These are phyloP conservation scores for Oplegnathus fasciatus DNA, from an alignment of 2,113 vertebrate species.

Conservation along the genomic window DNA sequence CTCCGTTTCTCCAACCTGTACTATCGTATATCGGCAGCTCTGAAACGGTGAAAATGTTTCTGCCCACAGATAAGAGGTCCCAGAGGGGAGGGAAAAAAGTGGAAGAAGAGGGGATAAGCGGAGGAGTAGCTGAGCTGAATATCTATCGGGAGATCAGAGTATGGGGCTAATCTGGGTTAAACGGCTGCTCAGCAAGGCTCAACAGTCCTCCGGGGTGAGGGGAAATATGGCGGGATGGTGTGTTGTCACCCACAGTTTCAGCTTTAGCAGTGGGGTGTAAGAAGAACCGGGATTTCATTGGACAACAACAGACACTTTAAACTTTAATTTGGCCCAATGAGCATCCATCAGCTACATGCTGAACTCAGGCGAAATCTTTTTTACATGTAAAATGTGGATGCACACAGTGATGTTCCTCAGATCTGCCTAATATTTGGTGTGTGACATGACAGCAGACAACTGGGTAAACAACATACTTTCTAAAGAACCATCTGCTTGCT, in stretches of 20 bases:
- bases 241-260: constrained; percentile 34
- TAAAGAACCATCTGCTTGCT: background rate
- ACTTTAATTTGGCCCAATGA: background rate
- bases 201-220: constrained; percentile 42
- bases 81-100: constrained; percentile 34
- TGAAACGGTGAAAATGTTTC: constrained; percentile 57
- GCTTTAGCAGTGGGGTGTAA: constrained; percentile 2
- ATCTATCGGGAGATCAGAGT: constrained; percentile 76
- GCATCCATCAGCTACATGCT: no score
- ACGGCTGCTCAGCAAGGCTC: constrained; percentile 59
- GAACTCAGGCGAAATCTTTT: background rate
- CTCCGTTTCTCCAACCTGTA: constrained; percentile 8
- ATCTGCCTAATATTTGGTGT: background rate
- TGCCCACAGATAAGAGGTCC: constrained; percentile 63
- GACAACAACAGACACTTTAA: background rate
- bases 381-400: background rate
- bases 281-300: background rate
- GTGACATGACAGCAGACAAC: background rate
- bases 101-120: constrained; percentile 55
- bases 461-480: background rate
- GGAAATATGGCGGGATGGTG: constrained; percentile 24
- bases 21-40: constrained; percentile 45
- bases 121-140: constrained; percentile 72
- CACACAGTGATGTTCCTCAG: background rate
- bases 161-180: constrained; percentile 76